A percentile compares a stretch with the other conserved stretches of the same genome.
These are phyloP conservation scores for Beroe forskalii DNA, from an alignment of 37 sponge, comb jelly and placozoan species.

Conservation along the genomic window DNA sequence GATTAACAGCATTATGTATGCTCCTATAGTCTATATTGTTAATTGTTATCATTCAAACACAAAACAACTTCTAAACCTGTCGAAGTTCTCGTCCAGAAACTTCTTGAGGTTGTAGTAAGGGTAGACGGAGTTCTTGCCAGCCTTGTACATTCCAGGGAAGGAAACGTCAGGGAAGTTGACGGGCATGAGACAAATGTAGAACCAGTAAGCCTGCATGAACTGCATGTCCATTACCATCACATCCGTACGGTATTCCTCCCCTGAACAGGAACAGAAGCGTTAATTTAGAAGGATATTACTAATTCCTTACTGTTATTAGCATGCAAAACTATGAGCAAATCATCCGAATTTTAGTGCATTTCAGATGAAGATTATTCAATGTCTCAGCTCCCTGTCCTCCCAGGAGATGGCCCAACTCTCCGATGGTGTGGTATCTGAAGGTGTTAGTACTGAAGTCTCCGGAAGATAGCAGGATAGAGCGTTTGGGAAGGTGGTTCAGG, in stretches of 20 bases:
- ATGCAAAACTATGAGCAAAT: too few relatives aligned
- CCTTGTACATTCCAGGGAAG: conserved; percentile 50
- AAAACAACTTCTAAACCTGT: too few relatives aligned
- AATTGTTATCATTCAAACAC: too few relatives aligned
- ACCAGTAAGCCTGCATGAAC: conserved; percentile 66
- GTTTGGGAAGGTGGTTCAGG: conserved; percentile 26
- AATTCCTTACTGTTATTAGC: too few relatives aligned
- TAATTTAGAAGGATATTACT: background rate
- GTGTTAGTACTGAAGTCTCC: conserved; percentile 64
- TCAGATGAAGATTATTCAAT: too few relatives aligned
- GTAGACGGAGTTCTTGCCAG: conserved; percentile 12
- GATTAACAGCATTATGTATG: too few relatives aligned
- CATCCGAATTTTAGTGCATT: too few relatives aligned
- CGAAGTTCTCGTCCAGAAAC: conserved; percentile 37
- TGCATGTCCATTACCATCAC: conserved; percentile 67
- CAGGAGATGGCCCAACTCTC: too few relatives aligned
- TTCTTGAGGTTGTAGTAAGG: conserved; percentile 50
- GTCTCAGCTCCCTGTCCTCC: too few relatives aligned
- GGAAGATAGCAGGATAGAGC: conserved; percentile 20
- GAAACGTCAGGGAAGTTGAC: conserved; percentile 59
- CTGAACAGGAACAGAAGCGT: background rate
- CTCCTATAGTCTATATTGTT: too few relatives aligned
- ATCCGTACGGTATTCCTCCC: conserved; percentile 54
- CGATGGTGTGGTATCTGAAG: conserved; percentile 63
- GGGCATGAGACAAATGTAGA: conserved; percentile 50